These are phyloP conservation scores for Rhagoletis zephyria DNA, from an alignment of 1,140 invertebrate species.

Conservation along the genomic window DNA sequence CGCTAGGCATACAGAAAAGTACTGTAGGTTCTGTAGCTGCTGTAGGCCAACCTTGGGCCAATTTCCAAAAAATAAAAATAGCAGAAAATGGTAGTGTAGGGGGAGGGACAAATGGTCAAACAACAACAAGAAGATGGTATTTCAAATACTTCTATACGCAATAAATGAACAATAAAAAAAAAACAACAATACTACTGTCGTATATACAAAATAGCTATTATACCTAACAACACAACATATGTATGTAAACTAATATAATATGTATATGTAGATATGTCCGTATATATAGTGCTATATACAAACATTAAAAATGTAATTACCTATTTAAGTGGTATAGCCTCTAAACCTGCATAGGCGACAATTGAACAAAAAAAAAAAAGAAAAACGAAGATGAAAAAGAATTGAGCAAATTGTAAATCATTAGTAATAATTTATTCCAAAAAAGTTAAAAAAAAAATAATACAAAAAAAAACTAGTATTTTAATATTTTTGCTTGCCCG, in stretches of 20 bases:
- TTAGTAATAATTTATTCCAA: not conserved
- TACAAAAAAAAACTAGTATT: not conserved
- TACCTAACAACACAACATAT: not conserved
- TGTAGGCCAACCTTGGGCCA: not conserved
- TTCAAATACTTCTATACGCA: conserved; percentile 48
- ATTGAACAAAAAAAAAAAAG: not conserved
- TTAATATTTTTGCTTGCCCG: not conserved
- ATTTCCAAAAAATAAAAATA: not conserved
- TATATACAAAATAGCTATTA: conserved; percentile 42
- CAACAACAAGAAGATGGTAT: conserved; percentile 44
- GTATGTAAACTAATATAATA: conserved; percentile 28
- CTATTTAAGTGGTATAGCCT: conserved; percentile 26
- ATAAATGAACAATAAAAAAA: conserved; percentile 50
- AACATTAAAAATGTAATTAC: not conserved
- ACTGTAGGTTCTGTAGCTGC: not conserved
- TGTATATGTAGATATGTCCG: not conserved
- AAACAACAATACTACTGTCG: conserved; percentile 43
- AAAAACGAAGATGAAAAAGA: not conserved
- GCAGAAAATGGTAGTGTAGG: too few species aligned
- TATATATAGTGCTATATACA: not conserved
- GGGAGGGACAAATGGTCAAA: not conserved
- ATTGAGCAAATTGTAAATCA: not conserved
- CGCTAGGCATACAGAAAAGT: not conserved
- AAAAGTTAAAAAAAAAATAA: conserved; percentile 11
- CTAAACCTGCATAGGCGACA: conserved; percentile 26